Evolutionary conservation across 2,797 vertebrate species (phyloP), one percentile per base, ranked within the genome.

Genomic region (Alexandromys oeconomus): DNA sequence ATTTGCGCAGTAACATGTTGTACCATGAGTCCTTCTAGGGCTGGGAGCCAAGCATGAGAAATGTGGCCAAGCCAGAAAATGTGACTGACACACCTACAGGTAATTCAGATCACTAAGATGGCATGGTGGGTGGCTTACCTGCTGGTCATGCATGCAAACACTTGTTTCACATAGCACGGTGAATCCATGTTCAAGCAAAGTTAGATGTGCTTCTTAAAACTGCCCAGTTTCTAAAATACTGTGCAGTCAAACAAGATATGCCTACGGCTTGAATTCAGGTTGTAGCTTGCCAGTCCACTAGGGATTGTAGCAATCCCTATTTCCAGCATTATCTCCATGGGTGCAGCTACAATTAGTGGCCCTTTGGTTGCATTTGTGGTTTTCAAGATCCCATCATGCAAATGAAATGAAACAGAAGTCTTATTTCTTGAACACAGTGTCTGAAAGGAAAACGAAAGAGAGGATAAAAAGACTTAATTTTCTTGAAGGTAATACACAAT

Each of bases 381-480:
- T 97, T 90, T 89, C 31, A 91, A 79, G 12, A 87, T 48, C 61
- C 46, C 69, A 78, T 87, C 29, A n/a, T 57, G 61, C 40, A 73
- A 67, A 89, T 73, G 21, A 93, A 91, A 78, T 43, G 40, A 91
- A 87, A 79, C 25, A 48, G 37, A 80, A 85, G 29, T 2, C 61
- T 65, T 80, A 13, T 80, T 94, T 91, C 40, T 85, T 31, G n/a
- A 34, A 40, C 29, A 89, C 25, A 82, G 11, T 65, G 23, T 86
- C 31, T 78, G 48, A 89, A 82, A 82, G 17, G 79, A 91, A 96
- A 96, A 69, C 5, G 13, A 91, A 93, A 88, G 31, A 85, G 46
- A 81, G 94, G 46, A 63, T 10, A 40, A 31, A 27, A 85, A 31
- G 21, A 29, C 15, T 67, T 73, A 61, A 63, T 79, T 92, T 93